Base-by-base conservation (phyloP, 2,113 vertebrate species). In the Pachycephala philippinensis region DNA sequence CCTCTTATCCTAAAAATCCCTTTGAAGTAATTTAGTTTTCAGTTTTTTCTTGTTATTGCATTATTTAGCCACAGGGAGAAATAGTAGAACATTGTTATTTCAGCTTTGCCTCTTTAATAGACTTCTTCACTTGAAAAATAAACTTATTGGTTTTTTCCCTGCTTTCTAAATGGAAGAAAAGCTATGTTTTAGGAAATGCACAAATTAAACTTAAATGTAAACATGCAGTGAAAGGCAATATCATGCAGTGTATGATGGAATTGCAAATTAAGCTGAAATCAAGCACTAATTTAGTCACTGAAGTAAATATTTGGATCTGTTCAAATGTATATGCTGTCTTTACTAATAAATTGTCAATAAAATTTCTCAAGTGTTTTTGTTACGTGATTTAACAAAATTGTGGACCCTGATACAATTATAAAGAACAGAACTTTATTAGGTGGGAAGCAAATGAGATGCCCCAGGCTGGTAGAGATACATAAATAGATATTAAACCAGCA, bases 161-260 rank as follows among this genome's bases (percentile, higher is more conserved):
- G 3, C n/a, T 81, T 94, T 86, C 49, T 88, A 66, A 94, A 68
- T 87, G 68, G 83, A 92, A 90, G 16, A 37, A 57, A 94, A 96
- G 49, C 53, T 91, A 21, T 18, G 37, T 52, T 75, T 89, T 80
- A 81, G 64, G 80, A 94, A 91, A 80, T 56, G 35, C 40, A 91
- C 89, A 96, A 92, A 95, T 96, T 96, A 93, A 97, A 91, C n/a
- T 80, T 53, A 94, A 53, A 84, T 31, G n/a, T 64, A 81, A 97
- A 94, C 84, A 75, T 69, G 53, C 57, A 90, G 68, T 78, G 86
- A 78, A 97, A 78, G 23, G 47, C 69, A 95, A 47, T 93, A 65
- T 54, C 74, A 86, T 84, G 39, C 54, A 77, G 40, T 1, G 2
- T 42, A 19, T 69, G 66, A 53, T 97, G 11, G 80, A 96, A 92